Base-by-base conservation (phyloP, 2,113 vertebrate species). In the Callipepla squamata region DNA sequence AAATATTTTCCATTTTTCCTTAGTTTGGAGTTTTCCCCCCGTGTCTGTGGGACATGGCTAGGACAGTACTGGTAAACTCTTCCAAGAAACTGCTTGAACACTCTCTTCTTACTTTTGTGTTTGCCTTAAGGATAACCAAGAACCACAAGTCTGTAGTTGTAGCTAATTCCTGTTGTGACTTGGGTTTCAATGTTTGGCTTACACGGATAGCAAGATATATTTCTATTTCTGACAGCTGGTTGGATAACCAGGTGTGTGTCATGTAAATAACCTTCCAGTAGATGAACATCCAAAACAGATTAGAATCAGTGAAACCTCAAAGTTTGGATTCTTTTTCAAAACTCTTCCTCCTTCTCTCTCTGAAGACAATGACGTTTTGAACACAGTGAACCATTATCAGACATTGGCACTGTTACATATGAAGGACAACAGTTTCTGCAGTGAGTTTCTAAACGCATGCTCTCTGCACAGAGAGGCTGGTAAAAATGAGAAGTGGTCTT, bases 401-500 rank as follows among this genome's bases (percentile, higher is more conserved):
- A 9, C 4, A 20, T 12, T 11, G 3, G 59, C 4, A 34, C 26
- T 55, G 3, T 9, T 2, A 4, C 3, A 7, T 26, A 34, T 34
- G 20, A 34, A 80, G 73, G 25, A 17, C 45, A 22, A 3, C 3
- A 61, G 13, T 50, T 76, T 58, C 55, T 77, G 87, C 68, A 19
- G 12, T 12, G 22, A 11, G 11, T 65, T 74, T 57, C 61, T 85
- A 61, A 42, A 26, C 14, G 53, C 66, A 47, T 7, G 55, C 77
- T 38, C 34, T 61, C 32, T 70, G 59, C 53, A 51, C 11, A 59
- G 45, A 89, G 62, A 84, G 73, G 58, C 58, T 79, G 73, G 69
- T 20, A 67, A 80, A 86, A 92, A 83, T 4, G 26, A 36, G 66
- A 81, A 83, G 47, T 45, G 67, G 32, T 51, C 95, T 96, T 96